Percentiles rank a stretch among this genome's conserved stretches.
phyloP scores from a whole-genome alignment of 2,888 invertebrate genomes.

The Archips xylosteana region DNA sequence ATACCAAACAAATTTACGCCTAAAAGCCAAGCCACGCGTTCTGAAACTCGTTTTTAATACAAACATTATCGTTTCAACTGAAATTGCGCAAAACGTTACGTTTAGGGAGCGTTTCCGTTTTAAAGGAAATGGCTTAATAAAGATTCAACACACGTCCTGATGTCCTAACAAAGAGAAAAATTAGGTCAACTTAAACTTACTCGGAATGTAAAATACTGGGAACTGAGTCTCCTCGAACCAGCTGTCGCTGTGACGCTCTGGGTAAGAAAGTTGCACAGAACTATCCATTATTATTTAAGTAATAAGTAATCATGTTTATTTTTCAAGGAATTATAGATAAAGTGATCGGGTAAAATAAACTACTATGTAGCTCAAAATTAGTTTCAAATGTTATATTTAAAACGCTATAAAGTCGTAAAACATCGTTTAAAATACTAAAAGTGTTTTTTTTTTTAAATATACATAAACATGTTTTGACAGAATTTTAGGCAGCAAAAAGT shows the following conservation, averaged over 20 bases:
- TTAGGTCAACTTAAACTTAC: slow-evolving; percentile 45
- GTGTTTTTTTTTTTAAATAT: too few relatives aligned
- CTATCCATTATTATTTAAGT: neutral
- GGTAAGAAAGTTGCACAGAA: slow-evolving; percentile 2
- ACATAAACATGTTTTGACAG: too few relatives aligned
- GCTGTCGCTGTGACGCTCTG: slow-evolving; percentile 18
- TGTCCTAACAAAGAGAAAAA: slow-evolving; percentile 42
- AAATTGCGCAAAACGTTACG: slow-evolving; percentile 21
- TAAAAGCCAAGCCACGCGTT: neutral
- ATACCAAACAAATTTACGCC: neutral
- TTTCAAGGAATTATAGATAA: too few relatives aligned
- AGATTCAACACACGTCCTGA: slow-evolving; percentile 39
- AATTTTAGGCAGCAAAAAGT: too few relatives aligned
- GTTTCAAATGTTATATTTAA: too few relatives aligned
- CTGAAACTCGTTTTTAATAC: slow-evolving; percentile 19
- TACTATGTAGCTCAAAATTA: too few relatives aligned
- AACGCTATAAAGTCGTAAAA: too few relatives aligned
- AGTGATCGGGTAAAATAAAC: too few relatives aligned
- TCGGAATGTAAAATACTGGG: slow-evolving; percentile 41
- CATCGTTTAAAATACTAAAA: too few relatives aligned
- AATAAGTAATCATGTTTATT: too few relatives aligned
- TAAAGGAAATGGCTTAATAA: slow-evolving; percentile 13
- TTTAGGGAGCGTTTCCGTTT: slow-evolving; percentile 18
- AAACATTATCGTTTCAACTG: slow-evolving; percentile 11
- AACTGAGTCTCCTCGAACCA: slow-evolving; percentile 17